Conservation (phyloP, 2,888 invertebrate species). For the Lepidocyrtinus sp. region DNA sequence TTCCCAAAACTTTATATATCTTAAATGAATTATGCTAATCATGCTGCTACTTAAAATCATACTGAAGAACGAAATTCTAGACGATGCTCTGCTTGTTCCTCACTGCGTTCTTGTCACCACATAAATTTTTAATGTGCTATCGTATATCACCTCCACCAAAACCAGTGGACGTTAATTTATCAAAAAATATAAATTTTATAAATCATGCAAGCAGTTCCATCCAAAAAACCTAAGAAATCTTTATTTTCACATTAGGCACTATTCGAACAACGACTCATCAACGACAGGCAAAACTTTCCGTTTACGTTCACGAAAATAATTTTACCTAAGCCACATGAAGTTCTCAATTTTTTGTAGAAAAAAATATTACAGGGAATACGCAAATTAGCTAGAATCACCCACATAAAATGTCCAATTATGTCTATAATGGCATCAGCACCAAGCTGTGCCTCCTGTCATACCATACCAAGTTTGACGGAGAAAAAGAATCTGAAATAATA, state of each 20-base stretch:
- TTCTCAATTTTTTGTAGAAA: not conserved
- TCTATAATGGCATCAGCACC: slow-evolving; percentile 46
- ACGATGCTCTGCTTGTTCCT: not conserved
- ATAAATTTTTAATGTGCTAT: not conserved
- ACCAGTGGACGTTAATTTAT: not conserved
- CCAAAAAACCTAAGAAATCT: not conserved
- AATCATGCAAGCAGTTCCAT: not conserved
- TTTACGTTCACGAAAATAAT: no score
- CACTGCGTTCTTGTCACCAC: not conserved
- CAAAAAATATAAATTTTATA: not conserved
- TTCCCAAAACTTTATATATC: not conserved
- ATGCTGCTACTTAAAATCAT: not conserved
- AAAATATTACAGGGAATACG: slow-evolving; percentile 43
- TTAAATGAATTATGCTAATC: not conserved
- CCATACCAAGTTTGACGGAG: slow-evolving; percentile 31
- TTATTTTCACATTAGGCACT: no score
- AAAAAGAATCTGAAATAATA: no score
- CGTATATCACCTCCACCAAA: not conserved
- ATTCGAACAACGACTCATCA: no score
- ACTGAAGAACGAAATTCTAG: not conserved
- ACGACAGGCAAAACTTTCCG: no score
- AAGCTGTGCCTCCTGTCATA: slow-evolving; percentile 52
- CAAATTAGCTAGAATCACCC: slow-evolving; percentile 59
- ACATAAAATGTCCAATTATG: slow-evolving; percentile 59
- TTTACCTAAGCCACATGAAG: not conserved